A percentile compares a stretch with the other conserved stretches of the same genome.
phyloP scores from a whole-genome alignment of 2,888 invertebrate genomes.

The Hypena proboscidalis region DNA sequence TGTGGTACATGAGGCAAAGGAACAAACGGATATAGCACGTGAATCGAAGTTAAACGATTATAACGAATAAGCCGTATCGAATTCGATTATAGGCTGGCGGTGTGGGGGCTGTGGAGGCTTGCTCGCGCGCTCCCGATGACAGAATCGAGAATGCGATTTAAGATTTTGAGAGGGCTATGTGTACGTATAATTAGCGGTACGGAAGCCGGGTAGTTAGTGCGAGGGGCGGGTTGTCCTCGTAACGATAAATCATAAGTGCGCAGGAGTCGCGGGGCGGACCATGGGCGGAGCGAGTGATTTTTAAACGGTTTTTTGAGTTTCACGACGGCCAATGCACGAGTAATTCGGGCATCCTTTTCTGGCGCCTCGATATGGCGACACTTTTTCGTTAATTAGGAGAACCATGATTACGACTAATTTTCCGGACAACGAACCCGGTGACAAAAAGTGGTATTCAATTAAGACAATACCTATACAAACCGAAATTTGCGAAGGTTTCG shows the following conservation, averaged over 20 bases:
- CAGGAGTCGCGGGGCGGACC: conserved; percentile 76
- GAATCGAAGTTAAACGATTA: conserved; percentile 60
- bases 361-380: conserved; percentile 74
- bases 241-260: conserved; percentile 84
- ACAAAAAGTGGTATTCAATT: conserved; percentile 43
- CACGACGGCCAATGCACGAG: conserved; percentile 76
- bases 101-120: conserved; percentile 31
- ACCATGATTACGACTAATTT: conserved; percentile 76
- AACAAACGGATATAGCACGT: conserved; percentile 50
- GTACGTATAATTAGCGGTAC: conserved; percentile 78
- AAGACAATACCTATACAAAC: conserved; percentile 45
- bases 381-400: conserved; percentile 82
- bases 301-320: conserved; percentile 84
- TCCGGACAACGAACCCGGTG: conserved; percentile 60
- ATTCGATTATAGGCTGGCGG: conserved; percentile 53
- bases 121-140: conserved; percentile 61
- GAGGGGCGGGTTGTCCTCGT: conserved; percentile 80
- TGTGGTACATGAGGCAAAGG: conserved; percentile 27
- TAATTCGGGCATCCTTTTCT: conserved; percentile 78
- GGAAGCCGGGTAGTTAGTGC: conserved; percentile 78
- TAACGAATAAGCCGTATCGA: conserved; percentile 63
- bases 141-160: conserved; percentile 67
- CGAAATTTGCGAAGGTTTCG: conserved; percentile 23
- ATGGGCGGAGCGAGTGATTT: conserved; percentile 82
- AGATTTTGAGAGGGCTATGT: conserved; percentile 71